Percentiles rank a stretch among this genome's conserved stretches.
Conservation (phyloP, 2,888 invertebrate genomes). For the Poecilobothrus nobilitatus region DNA sequence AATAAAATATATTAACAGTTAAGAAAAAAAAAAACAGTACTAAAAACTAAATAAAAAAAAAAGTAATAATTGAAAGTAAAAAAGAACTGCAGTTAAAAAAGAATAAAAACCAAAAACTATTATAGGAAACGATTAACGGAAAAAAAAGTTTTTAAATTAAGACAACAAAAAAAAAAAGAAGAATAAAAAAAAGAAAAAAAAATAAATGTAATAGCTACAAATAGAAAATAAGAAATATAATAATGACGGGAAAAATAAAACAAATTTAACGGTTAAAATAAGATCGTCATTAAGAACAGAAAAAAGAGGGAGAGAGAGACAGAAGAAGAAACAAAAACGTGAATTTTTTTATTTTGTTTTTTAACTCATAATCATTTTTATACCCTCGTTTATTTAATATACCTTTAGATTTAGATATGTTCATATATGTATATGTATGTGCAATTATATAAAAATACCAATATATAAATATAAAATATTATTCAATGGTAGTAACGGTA, state of each 20-base stretch:
- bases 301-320: too few species aligned
- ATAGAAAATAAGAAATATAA: not conserved
- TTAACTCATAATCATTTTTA: too few species aligned
- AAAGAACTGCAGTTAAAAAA: not conserved
- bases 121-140: not conserved
- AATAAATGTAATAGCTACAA: too few species aligned
- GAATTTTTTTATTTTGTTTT: too few species aligned
- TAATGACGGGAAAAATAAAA: not conserved
- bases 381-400: too few species aligned
- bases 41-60: not conserved
- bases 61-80: not conserved
- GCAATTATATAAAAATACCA: too few species aligned
- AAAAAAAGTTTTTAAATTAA: constrained; percentile 3
- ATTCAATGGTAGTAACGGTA: too few species aligned
- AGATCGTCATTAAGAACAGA: not conserved
- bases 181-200: not conserved
- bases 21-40: not conserved
- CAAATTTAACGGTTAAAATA: not conserved
- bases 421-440: too few species aligned
- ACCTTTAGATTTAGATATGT: too few species aligned
- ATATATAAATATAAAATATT: too few species aligned
- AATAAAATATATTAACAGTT: not conserved
- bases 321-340: too few species aligned
- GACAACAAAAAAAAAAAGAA: not conserved
- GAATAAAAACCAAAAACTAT: not conserved